Evolutionary conservation across 2,888 invertebrate genomes (phyloP).

Genomic region (Heliconius sara): DNA sequence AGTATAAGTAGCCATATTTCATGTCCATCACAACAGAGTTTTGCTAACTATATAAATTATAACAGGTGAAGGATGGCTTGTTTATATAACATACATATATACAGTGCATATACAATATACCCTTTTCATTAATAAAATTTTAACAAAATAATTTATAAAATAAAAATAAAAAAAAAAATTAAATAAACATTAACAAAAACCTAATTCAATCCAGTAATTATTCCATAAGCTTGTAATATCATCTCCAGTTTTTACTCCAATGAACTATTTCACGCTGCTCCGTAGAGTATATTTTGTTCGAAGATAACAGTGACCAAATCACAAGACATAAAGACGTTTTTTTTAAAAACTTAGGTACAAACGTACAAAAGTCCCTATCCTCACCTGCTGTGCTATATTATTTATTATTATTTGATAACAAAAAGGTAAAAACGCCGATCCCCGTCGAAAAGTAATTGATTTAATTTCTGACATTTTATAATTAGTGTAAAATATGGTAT

Average conservation of each 20-base stretch:
- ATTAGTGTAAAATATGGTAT: slow-evolving; percentile 79
- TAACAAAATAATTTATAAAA: neutral
- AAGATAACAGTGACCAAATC: slow-evolving; percentile 80
- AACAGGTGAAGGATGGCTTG: too few relatives aligned
- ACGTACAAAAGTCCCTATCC: slow-evolving; percentile 65
- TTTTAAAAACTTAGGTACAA: slow-evolving; percentile 52
- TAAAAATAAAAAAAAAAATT: neutral
- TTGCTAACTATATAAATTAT: too few relatives aligned
- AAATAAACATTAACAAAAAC: neutral
- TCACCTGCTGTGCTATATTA: slow-evolving; percentile 76
- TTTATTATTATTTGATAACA: slow-evolving; percentile 70
- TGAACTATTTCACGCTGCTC: slow-evolving; percentile 77
- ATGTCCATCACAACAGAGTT: too few relatives aligned
- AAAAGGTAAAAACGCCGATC: slow-evolving; percentile 52
- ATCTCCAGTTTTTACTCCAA: slow-evolving; percentile 57
- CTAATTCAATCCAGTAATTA: neutral
- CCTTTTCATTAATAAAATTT: too few relatives aligned
- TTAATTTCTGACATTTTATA: slow-evolving; percentile 75
- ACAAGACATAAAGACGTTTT: slow-evolving; percentile 77
- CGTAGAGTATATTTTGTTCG: slow-evolving; percentile 75
- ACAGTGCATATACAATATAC: too few relatives aligned
- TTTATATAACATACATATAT: too few relatives aligned
- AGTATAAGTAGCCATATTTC: too few relatives aligned
- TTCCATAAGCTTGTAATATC: slow-evolving; percentile 40
- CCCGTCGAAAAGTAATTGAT: slow-evolving; percentile 69